Evolutionary conservation across 2,113 vertebrate genomes (phyloP).

Genomic region (Cygnus atratus): DNA sequence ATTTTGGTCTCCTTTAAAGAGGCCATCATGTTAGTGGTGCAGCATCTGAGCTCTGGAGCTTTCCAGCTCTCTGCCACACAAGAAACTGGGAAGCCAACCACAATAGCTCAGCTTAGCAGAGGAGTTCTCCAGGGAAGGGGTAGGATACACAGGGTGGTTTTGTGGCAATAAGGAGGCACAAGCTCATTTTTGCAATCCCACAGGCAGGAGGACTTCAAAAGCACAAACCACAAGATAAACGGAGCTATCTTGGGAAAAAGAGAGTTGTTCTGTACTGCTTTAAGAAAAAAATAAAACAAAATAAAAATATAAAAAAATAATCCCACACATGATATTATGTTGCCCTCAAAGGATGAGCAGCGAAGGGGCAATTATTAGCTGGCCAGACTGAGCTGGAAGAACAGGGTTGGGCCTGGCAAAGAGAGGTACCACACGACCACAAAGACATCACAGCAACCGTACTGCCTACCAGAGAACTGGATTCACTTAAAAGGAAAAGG

Average conservation of each 20-base stretch:
- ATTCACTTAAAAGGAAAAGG: constrained; percentile 45
- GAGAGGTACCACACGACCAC: constrained; percentile 32
- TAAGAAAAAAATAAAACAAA: not conserved
- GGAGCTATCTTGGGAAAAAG: constrained; percentile 61
- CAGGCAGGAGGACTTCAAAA: constrained; percentile 60
- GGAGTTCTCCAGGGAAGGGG: constrained; percentile 41
- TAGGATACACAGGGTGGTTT: constrained; percentile 36
- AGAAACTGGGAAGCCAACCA: constrained; percentile 47
- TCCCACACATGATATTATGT: constrained; percentile 47
- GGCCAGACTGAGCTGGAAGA: constrained; percentile 32
- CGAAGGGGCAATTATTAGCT: constrained; percentile 66
- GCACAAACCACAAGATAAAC: constrained; percentile 64
- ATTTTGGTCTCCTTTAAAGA: constrained; percentile 34
- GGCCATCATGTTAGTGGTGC: not conserved
- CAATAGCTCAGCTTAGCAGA: constrained; percentile 43
- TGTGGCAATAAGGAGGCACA: constrained; percentile 58
- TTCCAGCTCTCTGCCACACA: constrained; percentile 25
- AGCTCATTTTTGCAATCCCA: constrained; percentile 37
- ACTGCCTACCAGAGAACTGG: constrained; percentile 30
- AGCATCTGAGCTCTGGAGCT: constrained; percentile 22
- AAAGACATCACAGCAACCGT: constrained; percentile 35
- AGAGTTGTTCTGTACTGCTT: constrained; percentile 1
- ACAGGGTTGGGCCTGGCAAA: constrained; percentile 19
- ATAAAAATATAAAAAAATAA: not conserved
- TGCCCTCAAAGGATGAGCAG: constrained; percentile 37